phyloP scores from a whole-genome alignment of 2,113 vertebrate species.

The Istiophorus platypterus region DNA sequence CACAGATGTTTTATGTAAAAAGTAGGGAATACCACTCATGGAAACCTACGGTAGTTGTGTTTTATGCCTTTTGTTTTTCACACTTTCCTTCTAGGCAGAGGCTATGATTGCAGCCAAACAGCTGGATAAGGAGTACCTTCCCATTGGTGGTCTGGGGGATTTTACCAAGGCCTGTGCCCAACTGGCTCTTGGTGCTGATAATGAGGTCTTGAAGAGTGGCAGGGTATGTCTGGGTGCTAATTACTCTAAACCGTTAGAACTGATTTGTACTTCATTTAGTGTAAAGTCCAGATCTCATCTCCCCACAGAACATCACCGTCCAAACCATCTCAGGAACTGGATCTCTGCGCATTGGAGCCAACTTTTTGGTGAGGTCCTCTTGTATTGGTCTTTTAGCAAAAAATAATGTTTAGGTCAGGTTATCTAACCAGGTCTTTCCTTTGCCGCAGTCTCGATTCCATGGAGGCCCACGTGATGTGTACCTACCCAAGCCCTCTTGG shows the following conservation, averaged over 20 bases:
- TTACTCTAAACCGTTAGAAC: neutral
- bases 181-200: conserved; percentile 90
- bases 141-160: conserved; percentile 89
- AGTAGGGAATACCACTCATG: neutral
- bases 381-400: neutral
- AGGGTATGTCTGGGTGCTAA: conserved; percentile 86
- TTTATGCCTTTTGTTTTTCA: neutral
- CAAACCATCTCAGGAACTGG: conserved; percentile 98
- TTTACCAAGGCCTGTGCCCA: conserved; percentile 90
- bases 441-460: conserved; percentile 92
- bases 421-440: conserved; percentile 16
- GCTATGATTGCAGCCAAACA: conserved; percentile 89
- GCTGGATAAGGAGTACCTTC: conserved; percentile 95
- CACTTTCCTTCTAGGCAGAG: conserved; percentile 85
- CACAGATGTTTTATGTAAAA: neutral
- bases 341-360: conserved; percentile 93
- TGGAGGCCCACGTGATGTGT: conserved; percentile 89
- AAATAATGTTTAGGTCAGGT: neutral
- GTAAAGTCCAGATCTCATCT: conserved; percentile 28
- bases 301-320: conserved; percentile 90
- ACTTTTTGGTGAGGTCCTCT: conserved; percentile 89
- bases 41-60: neutral
- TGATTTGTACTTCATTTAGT: too few species aligned
- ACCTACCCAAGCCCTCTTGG: conserved; percentile 96
- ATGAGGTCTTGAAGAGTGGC: conserved; percentile 89